Evolutionary conservation across 2,888 invertebrate species (phyloP).

Genomic region (Panopea generosa): DNA sequence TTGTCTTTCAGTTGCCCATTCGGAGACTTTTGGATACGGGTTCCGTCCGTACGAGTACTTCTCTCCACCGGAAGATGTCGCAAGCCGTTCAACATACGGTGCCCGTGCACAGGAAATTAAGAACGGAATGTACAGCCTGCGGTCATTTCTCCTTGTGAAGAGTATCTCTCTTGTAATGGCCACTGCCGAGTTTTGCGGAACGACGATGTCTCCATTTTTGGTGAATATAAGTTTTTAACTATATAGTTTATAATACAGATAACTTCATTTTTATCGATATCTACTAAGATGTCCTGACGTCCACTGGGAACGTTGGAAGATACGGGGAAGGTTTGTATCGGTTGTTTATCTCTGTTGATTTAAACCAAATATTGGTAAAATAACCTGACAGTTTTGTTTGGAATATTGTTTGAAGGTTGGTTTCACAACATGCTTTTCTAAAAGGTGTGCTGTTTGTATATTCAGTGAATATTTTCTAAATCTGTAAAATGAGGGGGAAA

Average conservation of each 20-base stretch:
- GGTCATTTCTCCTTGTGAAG: constrained; percentile 76
- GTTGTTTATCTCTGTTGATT: no score
- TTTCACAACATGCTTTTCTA: no score
- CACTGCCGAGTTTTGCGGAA: constrained; percentile 44
- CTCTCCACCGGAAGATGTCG: constrained; percentile 55
- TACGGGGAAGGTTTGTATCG: no score
- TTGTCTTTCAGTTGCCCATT: constrained; percentile 75
- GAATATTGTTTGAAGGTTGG: no score
- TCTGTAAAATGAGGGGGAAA: no score
- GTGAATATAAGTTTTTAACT: constrained; percentile 61
- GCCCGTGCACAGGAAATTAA: constrained; percentile 62
- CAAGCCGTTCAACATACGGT: constrained; percentile 1
- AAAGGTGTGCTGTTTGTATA: no score
- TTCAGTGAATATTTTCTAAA: no score
- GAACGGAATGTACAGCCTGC: constrained; percentile 78
- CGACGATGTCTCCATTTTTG: constrained; percentile 67
- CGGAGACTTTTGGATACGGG: constrained; percentile 79
- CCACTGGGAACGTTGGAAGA: no score
- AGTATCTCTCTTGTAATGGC: constrained; percentile 63
- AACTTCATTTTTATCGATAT: not conserved
- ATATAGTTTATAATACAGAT: not conserved
- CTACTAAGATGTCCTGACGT: not conserved
- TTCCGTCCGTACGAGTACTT: constrained; percentile 80
- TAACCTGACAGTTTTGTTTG: no score
- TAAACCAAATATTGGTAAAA: no score